phyloP scores from a whole-genome alignment of 2,888 invertebrate genomes.

The Pristionchus fissidentatus region DNA sequence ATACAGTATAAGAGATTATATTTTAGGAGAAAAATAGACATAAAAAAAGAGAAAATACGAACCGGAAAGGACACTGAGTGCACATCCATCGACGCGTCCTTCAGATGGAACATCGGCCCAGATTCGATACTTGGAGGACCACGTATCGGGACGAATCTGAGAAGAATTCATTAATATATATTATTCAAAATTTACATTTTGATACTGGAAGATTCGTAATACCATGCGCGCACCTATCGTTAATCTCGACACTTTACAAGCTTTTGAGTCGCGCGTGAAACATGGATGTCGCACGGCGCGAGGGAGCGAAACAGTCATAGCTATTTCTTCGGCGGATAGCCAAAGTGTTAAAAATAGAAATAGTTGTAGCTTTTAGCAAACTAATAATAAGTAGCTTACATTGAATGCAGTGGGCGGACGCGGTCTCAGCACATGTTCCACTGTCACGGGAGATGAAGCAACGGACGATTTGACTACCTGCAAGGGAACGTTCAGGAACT shows the following conservation, averaged over 20 bases:
- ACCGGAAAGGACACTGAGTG: conserved; percentile 36
- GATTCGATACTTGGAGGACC: conserved; percentile 50
- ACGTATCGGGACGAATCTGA: conserved; percentile 47
- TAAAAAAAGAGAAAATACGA: too few relatives aligned
- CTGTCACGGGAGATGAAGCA: conserved; percentile 60
- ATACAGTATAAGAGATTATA: too few relatives aligned
- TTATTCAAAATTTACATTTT: too few relatives aligned
- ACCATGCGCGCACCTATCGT: neutral
- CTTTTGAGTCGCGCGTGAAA: neutral
- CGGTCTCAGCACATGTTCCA: conserved; percentile 68
- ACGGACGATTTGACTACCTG: conserved; percentile 47
- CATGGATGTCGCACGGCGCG: neutral
- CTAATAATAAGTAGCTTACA: conserved; percentile 49
- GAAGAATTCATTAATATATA: neutral
- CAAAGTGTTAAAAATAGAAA: too few relatives aligned
- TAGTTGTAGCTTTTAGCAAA: neutral
- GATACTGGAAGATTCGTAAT: too few relatives aligned
- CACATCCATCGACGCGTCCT: conserved; percentile 47
- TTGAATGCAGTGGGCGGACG: conserved; percentile 67
- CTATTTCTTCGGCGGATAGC: too few relatives aligned
- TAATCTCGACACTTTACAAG: neutral
- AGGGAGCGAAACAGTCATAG: neutral
- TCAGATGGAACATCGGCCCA: conserved; percentile 44
- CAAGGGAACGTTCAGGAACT: too few relatives aligned
- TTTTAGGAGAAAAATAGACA: too few relatives aligned